Conservation (phyloP, 2,888 invertebrate genomes). For the Empis livida region DNA sequence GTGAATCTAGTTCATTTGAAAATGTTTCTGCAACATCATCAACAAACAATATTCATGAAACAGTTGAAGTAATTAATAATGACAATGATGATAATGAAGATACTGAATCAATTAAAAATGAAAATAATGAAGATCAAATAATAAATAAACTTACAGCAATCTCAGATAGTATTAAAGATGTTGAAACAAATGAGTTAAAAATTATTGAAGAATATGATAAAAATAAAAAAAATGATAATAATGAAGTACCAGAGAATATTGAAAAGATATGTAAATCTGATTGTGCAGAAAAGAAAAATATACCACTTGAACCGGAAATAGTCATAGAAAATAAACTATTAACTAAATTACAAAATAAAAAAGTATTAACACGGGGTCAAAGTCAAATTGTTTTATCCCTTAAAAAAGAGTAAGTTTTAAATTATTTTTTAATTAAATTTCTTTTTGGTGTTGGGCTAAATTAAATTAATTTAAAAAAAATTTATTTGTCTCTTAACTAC, state of each 20-base stretch:
- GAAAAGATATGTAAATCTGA: neutral
- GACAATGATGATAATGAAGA: neutral
- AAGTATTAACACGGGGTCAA: conserved; percentile 28
- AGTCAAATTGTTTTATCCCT: conserved; percentile 29
- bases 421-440: too few relatives aligned
- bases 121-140: neutral
- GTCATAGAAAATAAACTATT: conserved; percentile 4
- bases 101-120: neutral
- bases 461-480: too few relatives aligned
- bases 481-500: too few relatives aligned
- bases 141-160: neutral
- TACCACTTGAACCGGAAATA: conserved; percentile 9
- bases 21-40: conserved; percentile 6
- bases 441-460: too few relatives aligned
- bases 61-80: conserved; percentile 8
- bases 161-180: neutral
- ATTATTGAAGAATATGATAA: conserved; percentile 1
- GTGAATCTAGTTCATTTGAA: conserved; percentile 15
- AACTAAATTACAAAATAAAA: conserved; percentile 18
- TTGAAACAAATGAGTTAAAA: conserved; percentile 1
- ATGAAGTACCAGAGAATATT: neutral
- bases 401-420: conserved; percentile 29
- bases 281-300: conserved; percentile 3
- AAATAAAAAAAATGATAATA: conserved; percentile 2
- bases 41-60: conserved; percentile 20